Percentiles rank a stretch among this genome's conserved stretches.
These are phyloP conservation scores for Zoanthus sansibaricus DNA, from an alignment of 92 coral and sea anemone species.

Conservation along the genomic window DNA sequence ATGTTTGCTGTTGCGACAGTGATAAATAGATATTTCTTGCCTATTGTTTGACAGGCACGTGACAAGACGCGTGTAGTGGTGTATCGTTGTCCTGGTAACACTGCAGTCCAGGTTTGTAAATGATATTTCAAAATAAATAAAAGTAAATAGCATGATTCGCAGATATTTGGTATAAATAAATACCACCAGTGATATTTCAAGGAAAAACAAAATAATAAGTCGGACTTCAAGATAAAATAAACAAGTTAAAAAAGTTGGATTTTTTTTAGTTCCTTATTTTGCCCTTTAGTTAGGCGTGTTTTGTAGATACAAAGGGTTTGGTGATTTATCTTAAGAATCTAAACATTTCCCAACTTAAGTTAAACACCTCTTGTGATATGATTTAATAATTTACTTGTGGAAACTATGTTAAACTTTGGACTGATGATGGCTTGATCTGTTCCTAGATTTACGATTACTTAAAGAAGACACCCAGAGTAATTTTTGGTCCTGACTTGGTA, in stretches of 20 bases:
- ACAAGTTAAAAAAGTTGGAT: no score
- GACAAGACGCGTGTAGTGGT: constrained; percentile 88
- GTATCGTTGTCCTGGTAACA: constrained; percentile 95
- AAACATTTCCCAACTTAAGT: not conserved
- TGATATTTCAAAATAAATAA: not conserved
- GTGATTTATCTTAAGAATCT: not conserved
- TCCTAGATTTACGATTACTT: constrained; percentile 86
- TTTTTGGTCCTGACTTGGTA: constrained; percentile 97
- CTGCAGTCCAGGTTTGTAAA: constrained; percentile 90
- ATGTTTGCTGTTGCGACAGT: no score
- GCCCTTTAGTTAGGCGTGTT: no score
- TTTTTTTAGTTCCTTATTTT: no score
- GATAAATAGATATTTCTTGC: not conserved
- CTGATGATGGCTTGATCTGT: not conserved
- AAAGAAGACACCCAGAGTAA: constrained; percentile 88
- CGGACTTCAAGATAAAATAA: no score
- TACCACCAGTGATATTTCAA: no score
- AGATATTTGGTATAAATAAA: no score
- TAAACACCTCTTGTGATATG: not conserved
- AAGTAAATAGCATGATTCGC: not conserved
- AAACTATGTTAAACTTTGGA: not conserved
- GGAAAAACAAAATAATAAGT: no score
- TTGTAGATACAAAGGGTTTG: no score
- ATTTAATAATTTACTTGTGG: not conserved
- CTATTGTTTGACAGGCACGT: constrained; percentile 59